Conservation (phyloP, 2,888 invertebrate genomes). For the Sturmia bella region DNA sequence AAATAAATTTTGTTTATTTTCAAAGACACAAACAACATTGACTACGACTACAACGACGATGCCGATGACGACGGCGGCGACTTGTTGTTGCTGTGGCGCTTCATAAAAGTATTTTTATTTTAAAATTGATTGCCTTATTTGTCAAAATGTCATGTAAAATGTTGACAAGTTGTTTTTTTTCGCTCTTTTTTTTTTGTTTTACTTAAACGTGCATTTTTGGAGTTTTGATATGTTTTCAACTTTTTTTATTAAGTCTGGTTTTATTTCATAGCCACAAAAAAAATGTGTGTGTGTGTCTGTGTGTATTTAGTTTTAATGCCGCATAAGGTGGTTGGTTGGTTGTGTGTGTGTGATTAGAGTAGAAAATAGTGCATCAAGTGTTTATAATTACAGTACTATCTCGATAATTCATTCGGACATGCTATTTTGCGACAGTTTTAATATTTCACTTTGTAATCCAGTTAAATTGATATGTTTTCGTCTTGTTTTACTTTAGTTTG, state of each 20-base stretch:
- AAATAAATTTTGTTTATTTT: slow-evolving; percentile 31
- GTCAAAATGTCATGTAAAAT: slow-evolving; percentile 71
- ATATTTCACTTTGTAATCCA: too few relatives aligned
- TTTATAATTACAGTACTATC: too few relatives aligned
- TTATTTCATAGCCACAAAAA: not conserved
- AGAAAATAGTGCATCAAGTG: too few relatives aligned
- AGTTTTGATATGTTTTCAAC: slow-evolving; percentile 40
- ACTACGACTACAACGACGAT: not conserved
- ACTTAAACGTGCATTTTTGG: slow-evolving; percentile 25
- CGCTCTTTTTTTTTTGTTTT: not conserved
- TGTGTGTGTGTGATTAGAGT: too few relatives aligned
- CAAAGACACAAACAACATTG: slow-evolving; percentile 8
- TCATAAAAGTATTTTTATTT: slow-evolving; percentile 68
- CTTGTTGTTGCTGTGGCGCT: slow-evolving; percentile 58
- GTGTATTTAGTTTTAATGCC: slow-evolving; percentile 3
- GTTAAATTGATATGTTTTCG: too few relatives aligned
- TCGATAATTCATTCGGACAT: too few relatives aligned
- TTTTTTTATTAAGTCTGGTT: slow-evolving; percentile 42
- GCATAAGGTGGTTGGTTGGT: slow-evolving; percentile 9
- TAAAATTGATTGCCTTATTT: slow-evolving; percentile 70
- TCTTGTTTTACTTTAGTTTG: too few relatives aligned
- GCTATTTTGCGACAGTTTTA: too few relatives aligned
- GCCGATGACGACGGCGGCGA: not conserved
- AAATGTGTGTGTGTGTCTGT: too few relatives aligned
- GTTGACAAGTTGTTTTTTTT: slow-evolving; percentile 63